Conservation (phyloP, 2,113 vertebrate species). For the Platanista minor region DNA sequence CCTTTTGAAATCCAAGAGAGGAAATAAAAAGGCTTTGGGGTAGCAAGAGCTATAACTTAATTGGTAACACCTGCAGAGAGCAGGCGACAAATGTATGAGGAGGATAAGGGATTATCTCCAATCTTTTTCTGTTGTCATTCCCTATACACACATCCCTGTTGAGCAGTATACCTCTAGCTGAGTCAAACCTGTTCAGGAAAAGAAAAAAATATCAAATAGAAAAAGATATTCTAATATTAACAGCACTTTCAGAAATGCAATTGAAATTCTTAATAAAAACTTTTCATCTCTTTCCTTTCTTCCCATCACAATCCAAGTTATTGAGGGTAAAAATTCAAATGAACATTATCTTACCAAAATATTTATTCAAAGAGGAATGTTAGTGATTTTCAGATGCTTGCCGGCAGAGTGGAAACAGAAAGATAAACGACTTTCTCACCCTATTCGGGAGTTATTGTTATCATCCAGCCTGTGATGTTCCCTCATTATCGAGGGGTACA, state of each 20-base stretch:
- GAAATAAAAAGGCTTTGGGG: constrained; percentile 57
- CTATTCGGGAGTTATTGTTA: constrained; percentile 78
- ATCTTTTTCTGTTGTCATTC: neutral
- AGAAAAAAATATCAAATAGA: constrained; percentile 57
- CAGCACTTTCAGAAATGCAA: constrained; percentile 67
- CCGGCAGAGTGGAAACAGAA: constrained; percentile 76
- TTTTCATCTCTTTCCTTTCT: constrained; percentile 69
- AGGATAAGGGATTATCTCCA: neutral
- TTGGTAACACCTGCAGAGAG: constrained; percentile 65
- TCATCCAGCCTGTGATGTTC: constrained; percentile 76
- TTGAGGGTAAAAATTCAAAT: constrained; percentile 76
- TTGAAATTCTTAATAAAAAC: constrained; percentile 76
- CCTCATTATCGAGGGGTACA: constrained; percentile 79
- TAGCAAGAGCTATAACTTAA: constrained; percentile 67
- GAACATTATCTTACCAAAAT: constrained; percentile 79
- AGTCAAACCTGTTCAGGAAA: neutral
- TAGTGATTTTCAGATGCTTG: constrained; percentile 81
- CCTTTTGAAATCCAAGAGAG: constrained; percentile 53
- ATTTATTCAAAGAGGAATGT: constrained; percentile 80
- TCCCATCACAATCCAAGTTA: constrained; percentile 68
- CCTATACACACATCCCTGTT: neutral
- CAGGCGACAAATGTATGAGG: neutral
- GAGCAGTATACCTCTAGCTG: neutral
- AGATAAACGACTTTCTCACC: constrained; percentile 81
- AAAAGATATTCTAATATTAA: constrained; percentile 69